These are phyloP conservation scores for Palythoa grandis DNA, from an alignment of 92 coral and sea anemone species.

Conservation along the genomic window DNA sequence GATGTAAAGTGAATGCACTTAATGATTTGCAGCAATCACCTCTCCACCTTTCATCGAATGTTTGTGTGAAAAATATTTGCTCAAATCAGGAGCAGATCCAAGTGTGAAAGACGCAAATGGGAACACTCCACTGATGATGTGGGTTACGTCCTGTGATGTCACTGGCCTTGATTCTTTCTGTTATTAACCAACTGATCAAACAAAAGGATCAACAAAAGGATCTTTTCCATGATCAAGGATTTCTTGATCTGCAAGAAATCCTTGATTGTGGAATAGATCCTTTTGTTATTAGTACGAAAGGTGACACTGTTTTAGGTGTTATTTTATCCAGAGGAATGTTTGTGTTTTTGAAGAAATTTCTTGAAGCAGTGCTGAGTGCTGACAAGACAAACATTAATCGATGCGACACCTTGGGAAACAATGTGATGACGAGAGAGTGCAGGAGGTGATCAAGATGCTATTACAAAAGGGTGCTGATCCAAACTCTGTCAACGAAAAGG, in stretches of 20 bases:
- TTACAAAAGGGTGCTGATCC: constrained; percentile 2
- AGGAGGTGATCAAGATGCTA: background rate
- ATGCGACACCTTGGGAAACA: background rate
- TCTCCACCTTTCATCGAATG: background rate
- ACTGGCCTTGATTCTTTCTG: background rate
- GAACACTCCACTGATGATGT: background rate
- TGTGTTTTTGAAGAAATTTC: background rate
- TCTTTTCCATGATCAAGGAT: too few species aligned
- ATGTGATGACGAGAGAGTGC: background rate
- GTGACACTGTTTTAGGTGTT: background rate
- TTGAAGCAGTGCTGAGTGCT: background rate
- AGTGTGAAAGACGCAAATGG: background rate
- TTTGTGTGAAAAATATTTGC: background rate
- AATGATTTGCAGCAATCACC: background rate
- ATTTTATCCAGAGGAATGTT: background rate
- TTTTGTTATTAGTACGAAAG: background rate
- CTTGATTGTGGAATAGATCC: background rate
- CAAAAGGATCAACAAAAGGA: too few species aligned
- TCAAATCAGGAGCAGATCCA: background rate
- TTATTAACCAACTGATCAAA: background rate
- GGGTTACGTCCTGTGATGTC: background rate
- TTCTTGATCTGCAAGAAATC: background rate
- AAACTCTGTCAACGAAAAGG: background rate
- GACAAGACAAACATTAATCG: background rate
- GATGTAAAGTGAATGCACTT: background rate